Evolutionary conservation across 2,797 vertebrate species (phyloP), one percentile per base, ranked within the genome.

Genomic region (Apogon hyalosoma): DNA sequence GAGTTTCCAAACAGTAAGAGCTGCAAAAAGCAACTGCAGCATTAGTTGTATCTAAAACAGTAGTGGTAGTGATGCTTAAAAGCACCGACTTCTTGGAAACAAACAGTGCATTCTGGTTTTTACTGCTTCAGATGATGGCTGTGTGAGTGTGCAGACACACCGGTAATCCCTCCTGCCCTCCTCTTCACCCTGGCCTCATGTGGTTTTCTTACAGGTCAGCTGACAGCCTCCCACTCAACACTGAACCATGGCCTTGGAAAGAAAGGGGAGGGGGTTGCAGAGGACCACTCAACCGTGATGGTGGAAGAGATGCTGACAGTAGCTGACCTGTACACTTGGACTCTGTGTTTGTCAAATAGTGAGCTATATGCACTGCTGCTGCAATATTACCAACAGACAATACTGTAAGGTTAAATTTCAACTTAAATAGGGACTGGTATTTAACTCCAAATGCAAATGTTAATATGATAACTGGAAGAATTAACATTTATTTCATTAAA

Each of bases 121-220:
- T 16, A 7, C 42, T 31, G 33, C 42, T 4, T 16, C 31, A 13
- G 19, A 28, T 10, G n/a, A 63, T 2, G 64, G 36, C 18, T 0
- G 18, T 53, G 33, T 54, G 51, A 43, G 12, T n/a, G 64, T 68
- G 50, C 48, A 33, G 21, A 31, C 43, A 66, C 21, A 42, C 28
- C 57, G 28, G 19, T 71, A 59, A 53, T 79, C 63, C 61, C 7
- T 42, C 43, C 16, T 82, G 71, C 49, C 69, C 63, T 65, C 43
- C 19, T 45, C 63, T 64, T 75, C 63, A 75, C 66, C 60, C 57
- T 18, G 38, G 50, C 41, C 49, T 64, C 60, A 8, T 68, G 69
- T 39, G 69, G 62, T 54, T 69, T 53, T 79, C 73, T 75, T 40
- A 46, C 16, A 74, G 65, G 79, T 86, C 81, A 79, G 78, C 79